phyloP scores from a whole-genome alignment of 2,797 vertebrate genomes.

The Heliangelus exortis region DNA sequence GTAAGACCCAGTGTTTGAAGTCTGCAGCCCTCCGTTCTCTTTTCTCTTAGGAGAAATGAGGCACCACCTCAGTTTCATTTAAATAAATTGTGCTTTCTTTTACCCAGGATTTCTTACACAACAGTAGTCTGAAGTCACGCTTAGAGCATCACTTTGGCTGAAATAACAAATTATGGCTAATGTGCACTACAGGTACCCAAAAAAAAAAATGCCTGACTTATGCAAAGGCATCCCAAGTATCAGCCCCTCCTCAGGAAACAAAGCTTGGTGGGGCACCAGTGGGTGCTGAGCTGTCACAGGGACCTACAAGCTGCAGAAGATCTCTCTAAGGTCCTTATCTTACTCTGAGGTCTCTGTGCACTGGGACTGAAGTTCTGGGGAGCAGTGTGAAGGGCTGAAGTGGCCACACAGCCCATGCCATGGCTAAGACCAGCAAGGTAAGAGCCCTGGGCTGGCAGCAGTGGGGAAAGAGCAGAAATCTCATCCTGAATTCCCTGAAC shows the following conservation, averaged over 20 bases:
- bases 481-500: neutral
- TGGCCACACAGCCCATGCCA: neutral
- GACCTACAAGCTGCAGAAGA: neutral
- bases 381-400: neutral
- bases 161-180: neutral
- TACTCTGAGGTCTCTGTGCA: neutral
- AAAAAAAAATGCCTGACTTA: neutral
- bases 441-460: neutral
- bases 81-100: neutral
- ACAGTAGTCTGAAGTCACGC: neutral
- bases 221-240: neutral
- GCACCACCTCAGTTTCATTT: neutral
- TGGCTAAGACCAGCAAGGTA: neutral
- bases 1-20: neutral
- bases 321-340: neutral
- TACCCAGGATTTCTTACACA: neutral
- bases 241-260: neutral
- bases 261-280: neutral
- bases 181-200: accelerated
- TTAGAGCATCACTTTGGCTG: neutral
- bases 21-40: neutral
- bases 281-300: neutral
- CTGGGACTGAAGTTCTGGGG: neutral
- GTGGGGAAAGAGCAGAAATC: neutral
- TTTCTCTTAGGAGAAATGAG: neutral